Evolutionary conservation across 2,797 vertebrate genomes (phyloP).

Genomic region (Coregonus sp.): DNA sequence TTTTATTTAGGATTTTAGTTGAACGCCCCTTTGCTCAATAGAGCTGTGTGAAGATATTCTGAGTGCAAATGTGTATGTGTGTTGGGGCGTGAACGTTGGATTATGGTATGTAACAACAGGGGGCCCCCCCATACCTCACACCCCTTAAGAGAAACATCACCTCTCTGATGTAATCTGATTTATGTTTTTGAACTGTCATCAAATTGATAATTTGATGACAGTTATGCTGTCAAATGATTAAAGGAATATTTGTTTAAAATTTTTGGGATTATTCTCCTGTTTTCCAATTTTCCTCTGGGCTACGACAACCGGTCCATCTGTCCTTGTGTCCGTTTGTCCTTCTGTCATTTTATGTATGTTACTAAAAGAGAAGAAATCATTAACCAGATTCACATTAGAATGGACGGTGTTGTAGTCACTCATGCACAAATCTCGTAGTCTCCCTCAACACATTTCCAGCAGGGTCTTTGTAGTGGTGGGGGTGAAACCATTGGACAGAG

Average conservation of each 20-base stretch:
- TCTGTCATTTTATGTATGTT: not conserved
- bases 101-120: not conserved
- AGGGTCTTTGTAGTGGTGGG: not conserved
- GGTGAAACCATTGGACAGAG: not conserved
- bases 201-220: slow-evolving; percentile 55
- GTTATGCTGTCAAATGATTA: slow-evolving; percentile 54
- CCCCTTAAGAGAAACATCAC: slow-evolving; percentile 29
- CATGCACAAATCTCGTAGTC: not conserved
- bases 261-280: not conserved
- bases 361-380: too few species aligned
- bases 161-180: slow-evolving; percentile 46
- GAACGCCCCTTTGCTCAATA: not conserved
- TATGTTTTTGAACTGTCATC: slow-evolving; percentile 47
- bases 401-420: not conserved
- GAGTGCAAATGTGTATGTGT: slow-evolving; percentile 29
- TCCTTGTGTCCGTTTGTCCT: not conserved
- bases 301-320: not conserved
- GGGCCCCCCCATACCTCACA: not conserved
- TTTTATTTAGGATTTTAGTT: not conserved
- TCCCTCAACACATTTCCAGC: not conserved
- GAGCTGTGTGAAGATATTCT: slow-evolving; percentile 1
- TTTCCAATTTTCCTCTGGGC: not conserved
- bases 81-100: slow-evolving; percentile 21
- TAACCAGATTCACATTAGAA: not conserved
- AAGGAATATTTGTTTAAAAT: slow-evolving; percentile 58